Evolutionary conservation across 2,888 invertebrate genomes (phyloP).

Genomic region (Ashinkailepas kermadecensis): DNA sequence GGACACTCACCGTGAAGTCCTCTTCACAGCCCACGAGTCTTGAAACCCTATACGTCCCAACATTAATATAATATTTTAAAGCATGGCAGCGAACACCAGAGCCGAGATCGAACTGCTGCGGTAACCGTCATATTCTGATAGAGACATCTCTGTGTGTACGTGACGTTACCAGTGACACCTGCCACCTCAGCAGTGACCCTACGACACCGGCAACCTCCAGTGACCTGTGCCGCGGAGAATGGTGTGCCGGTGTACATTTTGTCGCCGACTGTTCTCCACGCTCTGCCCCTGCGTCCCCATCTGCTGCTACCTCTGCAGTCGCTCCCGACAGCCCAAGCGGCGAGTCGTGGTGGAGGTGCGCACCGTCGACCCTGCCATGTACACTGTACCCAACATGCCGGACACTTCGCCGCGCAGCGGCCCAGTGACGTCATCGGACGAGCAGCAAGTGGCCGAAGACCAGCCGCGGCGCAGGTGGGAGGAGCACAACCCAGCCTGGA

Average conservation of each 20-base stretch:
- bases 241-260: background rate
- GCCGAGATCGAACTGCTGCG: too few species aligned
- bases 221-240: background rate
- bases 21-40: too few species aligned
- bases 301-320: constrained; percentile 1
- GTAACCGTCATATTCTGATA: too few species aligned
- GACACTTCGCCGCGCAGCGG: background rate
- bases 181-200: background rate
- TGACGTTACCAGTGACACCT: too few species aligned
- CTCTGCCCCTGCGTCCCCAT: background rate
- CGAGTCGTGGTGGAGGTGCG: background rate
- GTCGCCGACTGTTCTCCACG: background rate
- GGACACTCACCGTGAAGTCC: too few species aligned
- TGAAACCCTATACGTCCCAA: too few species aligned
- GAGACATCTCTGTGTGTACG: too few species aligned
- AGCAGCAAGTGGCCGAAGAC: background rate
- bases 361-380: background rate
- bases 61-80: too few species aligned
- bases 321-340: background rate
- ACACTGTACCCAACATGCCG: background rate
- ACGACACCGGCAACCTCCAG: background rate
- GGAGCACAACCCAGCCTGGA: background rate
- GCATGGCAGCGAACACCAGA: too few species aligned
- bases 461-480: background rate
- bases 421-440: background rate